Evolutionary conservation across 2,888 invertebrate species (phyloP), one percentile per base, ranked within the genome.

Genomic region (Torymus aiolomorphi): DNA sequence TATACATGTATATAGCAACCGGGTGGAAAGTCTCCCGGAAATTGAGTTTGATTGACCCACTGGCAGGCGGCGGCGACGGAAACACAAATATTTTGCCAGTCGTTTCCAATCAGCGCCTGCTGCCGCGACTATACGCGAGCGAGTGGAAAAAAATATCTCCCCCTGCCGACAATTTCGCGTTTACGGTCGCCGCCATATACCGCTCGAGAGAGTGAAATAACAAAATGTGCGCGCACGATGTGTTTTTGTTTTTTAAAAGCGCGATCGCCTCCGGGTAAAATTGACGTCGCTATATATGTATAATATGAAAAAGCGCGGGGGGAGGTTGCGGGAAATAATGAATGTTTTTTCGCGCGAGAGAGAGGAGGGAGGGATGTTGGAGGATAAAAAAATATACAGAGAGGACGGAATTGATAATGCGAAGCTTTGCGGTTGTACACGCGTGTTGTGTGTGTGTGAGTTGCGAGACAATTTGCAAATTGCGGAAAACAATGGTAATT

Each of bases 31-130:
- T 61, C 62, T 31, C 24, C 70, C 59, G 78, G 78, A 81, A 75
- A 81, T 75, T 56, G 76, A 65, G 75, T 76, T 57, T 72, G 71
- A 81, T 78, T 78, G 78, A 72, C 75, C 74, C 49, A 70, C 12
- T 69, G 59, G 14, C 59, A 62, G 42, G 18, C 14, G 13, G 2
- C 3, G 18, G 24, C 13, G 49, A 42, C 62, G 13, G 72, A 56
- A 63, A 51, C n/a, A 24, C 75, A 71, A 74, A 80, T 78, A 81
- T 71, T 75, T 81, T 75, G 8, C 56, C 70, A 54, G 31, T 59
- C 74, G 75, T 66, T 77, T 67, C 72, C 62, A 76, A 80, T 76
- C 72, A 78, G 72, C 59, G 70, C 65, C 51, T 51, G 31, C 31
- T 3, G 31, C 31, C 8, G 31, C 31, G 3, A 31, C 31, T 31